Conservation (phyloP, 2,888 invertebrate species). For the Eutolmus rufibarbis region DNA sequence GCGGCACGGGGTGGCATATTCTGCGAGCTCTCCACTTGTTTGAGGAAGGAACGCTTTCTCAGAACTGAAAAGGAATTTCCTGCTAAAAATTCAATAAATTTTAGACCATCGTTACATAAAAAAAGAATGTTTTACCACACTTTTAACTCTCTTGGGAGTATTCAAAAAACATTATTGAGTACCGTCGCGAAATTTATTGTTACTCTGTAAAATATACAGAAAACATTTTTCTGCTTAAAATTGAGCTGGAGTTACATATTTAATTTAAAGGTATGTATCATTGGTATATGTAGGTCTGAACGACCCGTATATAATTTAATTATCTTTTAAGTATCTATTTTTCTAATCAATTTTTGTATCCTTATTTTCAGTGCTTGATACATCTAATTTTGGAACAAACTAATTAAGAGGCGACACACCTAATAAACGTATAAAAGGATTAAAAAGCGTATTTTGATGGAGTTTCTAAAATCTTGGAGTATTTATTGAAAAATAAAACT, state of each 20-base stretch:
- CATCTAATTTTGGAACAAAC: too few species aligned
- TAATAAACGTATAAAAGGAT: too few species aligned
- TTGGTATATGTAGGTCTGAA: too few species aligned
- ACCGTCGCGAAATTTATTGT: background rate
- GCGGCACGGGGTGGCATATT: background rate
- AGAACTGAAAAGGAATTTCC: background rate
- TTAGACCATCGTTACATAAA: background rate
- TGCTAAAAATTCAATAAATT: background rate
- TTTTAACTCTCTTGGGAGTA: background rate
- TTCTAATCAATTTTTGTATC: too few species aligned
- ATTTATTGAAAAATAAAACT: too few species aligned
- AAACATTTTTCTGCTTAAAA: background rate
- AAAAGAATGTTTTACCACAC: background rate
- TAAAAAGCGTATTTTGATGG: too few species aligned
- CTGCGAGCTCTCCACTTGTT: background rate
- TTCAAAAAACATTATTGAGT: background rate
- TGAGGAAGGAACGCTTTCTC: background rate
- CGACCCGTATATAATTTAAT: too few species aligned
- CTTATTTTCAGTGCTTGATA: too few species aligned
- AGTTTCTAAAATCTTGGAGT: too few species aligned
- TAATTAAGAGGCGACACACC: too few species aligned
- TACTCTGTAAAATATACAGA: background rate
- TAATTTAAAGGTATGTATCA: too few species aligned
- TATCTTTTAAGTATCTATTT: too few species aligned
- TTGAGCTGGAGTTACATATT: background rate